Evolutionary conservation across 2,113 vertebrate genomes (phyloP).

Genomic region (Willisornis vidua): DNA sequence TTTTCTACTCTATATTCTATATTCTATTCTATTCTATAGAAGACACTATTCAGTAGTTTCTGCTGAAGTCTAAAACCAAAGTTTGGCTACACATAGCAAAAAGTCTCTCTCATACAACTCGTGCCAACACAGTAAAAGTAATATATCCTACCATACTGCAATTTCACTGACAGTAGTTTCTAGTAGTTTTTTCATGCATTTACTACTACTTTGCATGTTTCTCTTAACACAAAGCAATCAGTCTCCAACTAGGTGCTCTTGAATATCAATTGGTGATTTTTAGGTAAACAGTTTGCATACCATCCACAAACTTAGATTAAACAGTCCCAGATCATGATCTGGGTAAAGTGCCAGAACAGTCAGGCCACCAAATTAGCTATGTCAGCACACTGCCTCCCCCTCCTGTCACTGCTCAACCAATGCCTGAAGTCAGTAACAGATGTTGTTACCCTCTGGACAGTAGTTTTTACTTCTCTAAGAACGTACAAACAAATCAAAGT

Average conservation of each 20-base stretch:
- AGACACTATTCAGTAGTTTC: neutral
- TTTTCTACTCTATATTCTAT: neutral
- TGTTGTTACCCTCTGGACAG: neutral
- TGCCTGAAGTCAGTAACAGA: neutral
- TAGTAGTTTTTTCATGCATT: neutral
- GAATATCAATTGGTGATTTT: neutral
- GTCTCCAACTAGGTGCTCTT: neutral
- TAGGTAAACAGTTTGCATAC: neutral
- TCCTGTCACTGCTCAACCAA: constrained; percentile 9
- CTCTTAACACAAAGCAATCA: neutral
- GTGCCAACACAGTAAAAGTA: neutral
- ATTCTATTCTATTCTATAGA: neutral
- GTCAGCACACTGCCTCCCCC: constrained; percentile 20
- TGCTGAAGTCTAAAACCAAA: neutral
- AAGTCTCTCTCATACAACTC: neutral
- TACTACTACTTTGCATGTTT: neutral
- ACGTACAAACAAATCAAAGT: neutral
- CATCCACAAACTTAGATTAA: neutral
- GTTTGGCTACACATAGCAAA: neutral
- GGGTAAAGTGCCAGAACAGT: neutral
- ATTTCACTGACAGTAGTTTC: neutral
- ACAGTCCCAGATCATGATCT: neutral
- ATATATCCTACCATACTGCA: neutral
- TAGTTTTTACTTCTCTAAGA: neutral
- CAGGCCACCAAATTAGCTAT: neutral